Conservation (phyloP, 2,888 invertebrate species). For the Poecilus cupreus region DNA sequence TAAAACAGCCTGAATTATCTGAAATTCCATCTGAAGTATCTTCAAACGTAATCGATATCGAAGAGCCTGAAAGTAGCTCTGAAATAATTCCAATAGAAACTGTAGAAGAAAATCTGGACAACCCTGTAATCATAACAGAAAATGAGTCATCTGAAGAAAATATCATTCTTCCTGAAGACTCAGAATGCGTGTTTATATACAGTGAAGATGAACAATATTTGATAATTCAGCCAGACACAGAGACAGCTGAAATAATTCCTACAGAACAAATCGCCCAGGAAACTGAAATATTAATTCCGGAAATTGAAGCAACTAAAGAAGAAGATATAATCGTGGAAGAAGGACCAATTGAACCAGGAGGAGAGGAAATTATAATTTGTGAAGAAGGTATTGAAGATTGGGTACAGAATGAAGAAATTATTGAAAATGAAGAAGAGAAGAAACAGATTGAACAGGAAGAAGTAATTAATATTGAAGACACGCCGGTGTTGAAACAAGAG, state of each 20-base stretch:
- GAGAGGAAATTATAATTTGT: constrained; percentile 30
- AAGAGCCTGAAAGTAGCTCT: constrained; percentile 2
- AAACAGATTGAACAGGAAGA: neutral
- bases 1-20: neutral
- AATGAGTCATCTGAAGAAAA: constrained; percentile 2
- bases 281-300: constrained; percentile 14
- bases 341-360: neutral
- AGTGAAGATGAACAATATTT: constrained; percentile 8
- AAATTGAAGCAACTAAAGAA: constrained; percentile 3
- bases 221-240: constrained; percentile 19
- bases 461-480: constrained; percentile 2
- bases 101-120: neutral
- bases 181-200: constrained; percentile 22
- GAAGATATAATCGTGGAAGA: constrained; percentile 20
- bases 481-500: constrained; percentile 3
- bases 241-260: neutral
- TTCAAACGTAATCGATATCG: neutral
- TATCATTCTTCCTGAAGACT: constrained; percentile 10
- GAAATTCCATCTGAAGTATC: neutral
- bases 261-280: neutral
- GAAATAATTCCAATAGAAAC: neutral
- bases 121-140: neutral
- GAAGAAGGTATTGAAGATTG: constrained; percentile 31
- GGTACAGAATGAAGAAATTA: constrained; percentile 47
- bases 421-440: neutral